Percentiles rank a stretch among this genome's conserved stretches.
Conservation (phyloP, 2,113 vertebrate genomes). For the Acrocephalus arundinaceus region DNA sequence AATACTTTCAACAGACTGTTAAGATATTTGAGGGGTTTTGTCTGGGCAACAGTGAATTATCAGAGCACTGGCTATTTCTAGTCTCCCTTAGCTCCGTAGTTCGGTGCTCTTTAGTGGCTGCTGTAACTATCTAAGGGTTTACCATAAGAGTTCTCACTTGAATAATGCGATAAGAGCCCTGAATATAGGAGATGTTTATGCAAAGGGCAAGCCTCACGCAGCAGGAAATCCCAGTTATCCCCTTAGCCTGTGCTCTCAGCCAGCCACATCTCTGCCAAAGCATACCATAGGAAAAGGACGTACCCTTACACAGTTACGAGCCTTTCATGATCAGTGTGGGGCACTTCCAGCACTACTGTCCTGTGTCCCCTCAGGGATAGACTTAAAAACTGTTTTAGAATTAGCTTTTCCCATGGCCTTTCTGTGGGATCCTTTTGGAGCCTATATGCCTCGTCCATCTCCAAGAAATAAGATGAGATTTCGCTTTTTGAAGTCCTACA, state of each 20-base stretch:
- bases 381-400: conserved; percentile 6
- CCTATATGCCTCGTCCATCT: conserved; percentile 51
- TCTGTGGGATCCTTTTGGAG: conserved; percentile 71
- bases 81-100: background rate
- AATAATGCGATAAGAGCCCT: conserved; percentile 70
- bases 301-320: conserved; percentile 63
- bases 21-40: background rate
- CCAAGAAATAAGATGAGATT: conserved; percentile 77
- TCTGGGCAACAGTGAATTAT: background rate
- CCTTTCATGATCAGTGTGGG: conserved; percentile 40
- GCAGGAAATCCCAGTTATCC: conserved; percentile 78
- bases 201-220: conserved; percentile 73
- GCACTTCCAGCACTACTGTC: background rate
- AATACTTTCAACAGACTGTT: background rate
- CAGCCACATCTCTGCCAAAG: conserved; percentile 54
- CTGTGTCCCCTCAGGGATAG: background rate
- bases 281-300: conserved; percentile 56
- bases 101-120: conserved; percentile 43
- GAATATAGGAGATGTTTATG: conserved; percentile 70
- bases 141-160: conserved; percentile 49
- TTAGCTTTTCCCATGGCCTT: conserved; percentile 75
- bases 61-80: background rate
- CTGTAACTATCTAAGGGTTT: conserved; percentile 68
- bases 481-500: conserved; percentile 84
- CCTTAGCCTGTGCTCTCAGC: conserved; percentile 52